Evolutionary conservation across 2,797 vertebrate genomes (phyloP), one percentile per base, ranked within the genome.

Genomic region (Acanthurus tractus): DNA sequence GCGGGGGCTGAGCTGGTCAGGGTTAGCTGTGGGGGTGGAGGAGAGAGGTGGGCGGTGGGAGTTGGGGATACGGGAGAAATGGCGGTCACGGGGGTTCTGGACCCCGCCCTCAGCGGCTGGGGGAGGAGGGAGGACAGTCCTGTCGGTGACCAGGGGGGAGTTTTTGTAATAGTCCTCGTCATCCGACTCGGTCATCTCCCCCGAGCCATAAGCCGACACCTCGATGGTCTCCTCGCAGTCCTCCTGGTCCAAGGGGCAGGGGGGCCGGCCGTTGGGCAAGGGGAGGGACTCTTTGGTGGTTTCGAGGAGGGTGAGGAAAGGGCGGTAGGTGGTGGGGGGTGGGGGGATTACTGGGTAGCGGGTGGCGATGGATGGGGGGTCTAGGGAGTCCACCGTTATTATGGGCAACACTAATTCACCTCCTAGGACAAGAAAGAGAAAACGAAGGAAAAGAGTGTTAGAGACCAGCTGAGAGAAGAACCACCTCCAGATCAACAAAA

Each of bases 361-460:
- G 68, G 96, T 97, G 89, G 96, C 97, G 82, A 97, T 96, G 79
- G 97, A 96, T 46, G 97, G 97, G 95, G 97, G 96, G 83, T 98
- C 97, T 96, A 98, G 84, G 91, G 97, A 97, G 92, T 98, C 97
- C 96, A 97, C 96, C 18, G 97, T 98, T 92, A 98, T 97, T 91
- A 98, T 97, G 91, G 97, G 97, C 92, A 98, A 96, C 91, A 98
- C 97, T 96, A 98, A 95, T 95, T 98, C 97, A 92, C 97, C 97
- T 97, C 97, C 97, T 98, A 95, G 93, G 92, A 96, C 87, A 95
- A 95, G 93, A 96, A 94, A 96, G 87, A 96, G 94, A 96, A 73
- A 95, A 92, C 65, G 90, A 85, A 90, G 82, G 80, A 79, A 87
- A 69, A 79, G 20, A 78, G 84, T 18, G 79, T 96, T 91, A 95